Evolutionary conservation across 2,113 vertebrate genomes (phyloP).

Genomic region (Nycticorax nycticorax): DNA sequence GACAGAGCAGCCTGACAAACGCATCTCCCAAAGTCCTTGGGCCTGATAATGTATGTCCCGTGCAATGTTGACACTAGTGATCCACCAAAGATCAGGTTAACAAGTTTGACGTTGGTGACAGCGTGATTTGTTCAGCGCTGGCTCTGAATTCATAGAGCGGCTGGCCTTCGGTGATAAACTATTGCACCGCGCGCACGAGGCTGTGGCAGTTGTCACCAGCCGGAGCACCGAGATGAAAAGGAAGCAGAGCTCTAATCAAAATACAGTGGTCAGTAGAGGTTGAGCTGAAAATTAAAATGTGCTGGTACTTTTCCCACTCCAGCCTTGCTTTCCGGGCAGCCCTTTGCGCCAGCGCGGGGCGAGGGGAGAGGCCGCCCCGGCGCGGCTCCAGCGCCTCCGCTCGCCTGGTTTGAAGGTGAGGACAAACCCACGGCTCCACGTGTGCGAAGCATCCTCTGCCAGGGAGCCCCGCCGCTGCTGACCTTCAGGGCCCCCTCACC

Average conservation of each 20-base stretch:
- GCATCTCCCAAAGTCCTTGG: conserved; percentile 79
- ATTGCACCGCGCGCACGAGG: not conserved
- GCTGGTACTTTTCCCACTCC: conserved; percentile 11
- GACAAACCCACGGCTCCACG: not conserved
- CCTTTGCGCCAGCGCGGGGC: accelerated
- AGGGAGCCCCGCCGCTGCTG: not conserved
- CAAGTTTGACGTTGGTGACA: conserved; percentile 76
- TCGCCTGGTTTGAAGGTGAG: not conserved
- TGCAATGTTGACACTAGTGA: conserved; percentile 76
- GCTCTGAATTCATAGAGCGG: conserved; percentile 57
- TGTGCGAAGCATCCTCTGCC: not conserved
- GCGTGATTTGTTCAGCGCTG: conserved; percentile 63
- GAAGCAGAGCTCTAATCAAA: conserved; percentile 59
- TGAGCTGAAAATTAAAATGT: conserved; percentile 46
- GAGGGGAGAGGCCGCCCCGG: not conserved
- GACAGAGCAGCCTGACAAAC: conserved; percentile 79
- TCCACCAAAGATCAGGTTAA: conserved; percentile 72
- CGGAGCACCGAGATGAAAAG: conserved; percentile 34
- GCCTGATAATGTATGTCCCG: conserved; percentile 77
- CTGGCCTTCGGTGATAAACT: conserved; percentile 71
- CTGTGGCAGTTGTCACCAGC: conserved; percentile 52
- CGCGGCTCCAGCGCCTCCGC: accelerated
- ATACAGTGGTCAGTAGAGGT: conserved; percentile 47
- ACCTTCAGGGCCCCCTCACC: accelerated
- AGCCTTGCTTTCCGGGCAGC: not conserved